These are phyloP conservation scores for Osedax frankpressi DNA, from an alignment of 2,888 invertebrate species.

Conservation along the genomic window DNA sequence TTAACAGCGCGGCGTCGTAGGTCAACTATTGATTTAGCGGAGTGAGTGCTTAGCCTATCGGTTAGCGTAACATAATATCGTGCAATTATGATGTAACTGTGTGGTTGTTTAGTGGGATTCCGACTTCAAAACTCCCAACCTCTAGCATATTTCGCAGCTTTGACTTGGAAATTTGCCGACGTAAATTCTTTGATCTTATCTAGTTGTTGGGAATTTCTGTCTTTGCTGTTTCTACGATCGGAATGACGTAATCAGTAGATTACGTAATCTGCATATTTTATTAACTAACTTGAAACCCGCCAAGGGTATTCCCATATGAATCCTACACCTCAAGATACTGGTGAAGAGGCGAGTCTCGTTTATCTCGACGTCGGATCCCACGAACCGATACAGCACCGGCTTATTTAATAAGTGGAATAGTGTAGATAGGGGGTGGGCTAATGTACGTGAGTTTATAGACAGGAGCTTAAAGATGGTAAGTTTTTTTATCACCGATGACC, in stretches of 20 bases:
- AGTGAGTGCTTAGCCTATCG: neutral
- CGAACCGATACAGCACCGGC: neutral
- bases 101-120: too few relatives aligned
- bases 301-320: neutral
- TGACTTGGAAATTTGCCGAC: neutral
- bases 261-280: neutral
- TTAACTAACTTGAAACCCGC: neutral
- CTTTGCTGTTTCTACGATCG: neutral
- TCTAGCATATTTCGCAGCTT: neutral
- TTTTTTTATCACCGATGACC: too few relatives aligned
- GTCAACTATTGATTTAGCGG: too few relatives aligned
- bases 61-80: too few relatives aligned
- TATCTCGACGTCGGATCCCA: neutral
- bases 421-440: too few relatives aligned
- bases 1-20: too few relatives aligned
- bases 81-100: too few relatives aligned
- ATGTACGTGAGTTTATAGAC: too few relatives aligned
- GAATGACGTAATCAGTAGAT: too few relatives aligned
- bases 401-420: neutral
- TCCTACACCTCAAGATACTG: neutral
- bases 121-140: too few relatives aligned
- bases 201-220: neutral
- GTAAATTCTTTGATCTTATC: neutral
- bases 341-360: neutral
- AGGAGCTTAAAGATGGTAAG: too few relatives aligned